These are phyloP conservation scores for Tyrophagus putrescentiae DNA, from an alignment of 1,140 invertebrate species.

Conservation along the genomic window DNA sequence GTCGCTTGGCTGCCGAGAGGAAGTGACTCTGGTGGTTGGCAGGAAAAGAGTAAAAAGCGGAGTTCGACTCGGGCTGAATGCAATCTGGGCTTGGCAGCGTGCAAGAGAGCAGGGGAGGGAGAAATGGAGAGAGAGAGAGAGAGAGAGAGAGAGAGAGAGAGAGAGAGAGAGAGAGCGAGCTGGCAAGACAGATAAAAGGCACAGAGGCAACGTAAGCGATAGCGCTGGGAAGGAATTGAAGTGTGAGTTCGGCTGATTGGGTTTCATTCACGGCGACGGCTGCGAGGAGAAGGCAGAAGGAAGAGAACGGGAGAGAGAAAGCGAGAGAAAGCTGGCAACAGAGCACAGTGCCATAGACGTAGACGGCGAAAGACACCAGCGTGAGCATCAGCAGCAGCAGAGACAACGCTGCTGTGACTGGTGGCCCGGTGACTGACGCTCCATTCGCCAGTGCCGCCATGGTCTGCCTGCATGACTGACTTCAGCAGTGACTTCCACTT, in stretches of 20 bases:
- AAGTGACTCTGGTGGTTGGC: constrained; percentile 11
- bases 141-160: no score
- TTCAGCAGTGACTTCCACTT: background rate
- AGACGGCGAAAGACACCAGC: no score
- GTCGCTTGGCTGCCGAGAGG: constrained; percentile 3
- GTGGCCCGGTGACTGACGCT: constrained; percentile 2
- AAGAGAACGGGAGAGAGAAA: no score
- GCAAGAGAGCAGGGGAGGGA: no score
- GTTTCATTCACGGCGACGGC: constrained; percentile 4
- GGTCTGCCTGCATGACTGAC: background rate
- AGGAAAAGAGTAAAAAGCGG: constrained; percentile 13
- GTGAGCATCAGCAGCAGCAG: no score
- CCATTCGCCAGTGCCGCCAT: background rate
- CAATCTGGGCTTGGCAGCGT: constrained; percentile 4
- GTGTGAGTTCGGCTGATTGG: constrained; percentile 12
- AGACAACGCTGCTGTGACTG: no score
- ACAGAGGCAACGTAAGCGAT: background rate
- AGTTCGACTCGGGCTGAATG: background rate
- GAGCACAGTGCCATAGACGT: no score
- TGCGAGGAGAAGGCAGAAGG: background rate
- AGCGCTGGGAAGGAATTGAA: constrained; percentile 2
- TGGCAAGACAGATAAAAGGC: background rate
- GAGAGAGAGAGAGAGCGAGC: no score
- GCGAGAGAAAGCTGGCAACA: no score
- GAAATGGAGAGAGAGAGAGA: no score